phyloP scores from a whole-genome alignment of 2,888 invertebrate species.

The Drosophila rubida region DNA sequence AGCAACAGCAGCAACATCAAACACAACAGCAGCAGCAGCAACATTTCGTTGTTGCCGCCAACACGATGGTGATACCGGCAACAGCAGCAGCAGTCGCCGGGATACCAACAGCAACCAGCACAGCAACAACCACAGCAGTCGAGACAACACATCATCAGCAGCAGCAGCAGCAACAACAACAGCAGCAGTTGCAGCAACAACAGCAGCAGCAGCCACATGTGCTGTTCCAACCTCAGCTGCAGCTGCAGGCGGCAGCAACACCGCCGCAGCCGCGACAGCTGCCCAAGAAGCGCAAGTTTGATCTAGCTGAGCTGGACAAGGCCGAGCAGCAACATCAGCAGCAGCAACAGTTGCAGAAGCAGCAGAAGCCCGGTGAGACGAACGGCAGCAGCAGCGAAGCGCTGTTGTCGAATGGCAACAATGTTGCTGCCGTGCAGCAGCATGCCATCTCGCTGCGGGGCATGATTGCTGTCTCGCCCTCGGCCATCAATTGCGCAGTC shows the following conservation, averaged over 20 bases:
- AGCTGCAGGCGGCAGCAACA: conserved; percentile 85
- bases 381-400: conserved; percentile 64
- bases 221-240: conserved; percentile 75
- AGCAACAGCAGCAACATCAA: conserved; percentile 53
- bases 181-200: conserved; percentile 73
- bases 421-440: conserved; percentile 70
- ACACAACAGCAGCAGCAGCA: conserved; percentile 61
- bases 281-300: conserved; percentile 93
- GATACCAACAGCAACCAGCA: conserved; percentile 86
- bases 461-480: conserved; percentile 64
- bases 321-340: conserved; percentile 71
- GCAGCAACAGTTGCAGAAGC: conserved; percentile 64
- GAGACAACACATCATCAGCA: conserved; percentile 47
- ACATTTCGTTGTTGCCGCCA: conserved; percentile 73
- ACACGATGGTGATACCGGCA: conserved; percentile 82
- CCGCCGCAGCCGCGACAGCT: conserved; percentile 90
- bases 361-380: conserved; percentile 69
- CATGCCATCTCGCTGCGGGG: conserved; percentile 58
- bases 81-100: conserved; percentile 80
- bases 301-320: conserved; percentile 84
- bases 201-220: conserved; percentile 93
- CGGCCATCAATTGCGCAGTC: conserved; percentile 55
- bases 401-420: conserved; percentile 74
- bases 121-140: conserved; percentile 75
- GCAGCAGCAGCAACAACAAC: conserved; percentile 45